phyloP scores from a whole-genome alignment of 2,797 vertebrate species.

The Emys orbicularis region DNA sequence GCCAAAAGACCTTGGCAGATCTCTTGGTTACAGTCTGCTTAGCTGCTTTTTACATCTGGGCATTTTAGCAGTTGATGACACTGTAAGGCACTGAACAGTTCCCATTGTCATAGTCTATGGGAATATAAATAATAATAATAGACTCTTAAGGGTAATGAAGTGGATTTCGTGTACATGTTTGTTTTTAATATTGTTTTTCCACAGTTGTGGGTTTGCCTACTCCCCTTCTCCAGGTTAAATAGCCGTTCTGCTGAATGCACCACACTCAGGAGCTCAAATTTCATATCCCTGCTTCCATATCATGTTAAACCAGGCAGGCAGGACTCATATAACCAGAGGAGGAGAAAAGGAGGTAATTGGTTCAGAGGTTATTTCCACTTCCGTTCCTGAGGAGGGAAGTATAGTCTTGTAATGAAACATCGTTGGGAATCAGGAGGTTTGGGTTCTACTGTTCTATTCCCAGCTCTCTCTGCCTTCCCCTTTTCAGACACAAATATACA shows the following conservation, averaged over 20 bases:
- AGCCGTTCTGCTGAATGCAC: background rate
- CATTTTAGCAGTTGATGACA: constrained; percentile 10
- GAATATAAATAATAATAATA: background rate
- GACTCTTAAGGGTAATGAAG: background rate
- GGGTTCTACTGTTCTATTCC: background rate
- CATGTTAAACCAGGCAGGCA: background rate
- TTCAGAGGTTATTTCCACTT: background rate
- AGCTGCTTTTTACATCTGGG: background rate
- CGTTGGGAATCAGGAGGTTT: background rate
- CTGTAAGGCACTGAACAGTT: background rate
- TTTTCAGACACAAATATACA: background rate
- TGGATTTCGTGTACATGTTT: background rate
- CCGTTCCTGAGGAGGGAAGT: background rate
- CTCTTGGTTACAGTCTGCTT: background rate
- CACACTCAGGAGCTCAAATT: background rate
- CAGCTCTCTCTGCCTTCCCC: background rate
- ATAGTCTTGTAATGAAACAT: background rate
- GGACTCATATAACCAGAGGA: background rate
- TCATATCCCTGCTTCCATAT: background rate
- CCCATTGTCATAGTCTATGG: background rate
- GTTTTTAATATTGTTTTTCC: background rate
- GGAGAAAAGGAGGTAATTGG: background rate
- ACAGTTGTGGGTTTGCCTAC: background rate
- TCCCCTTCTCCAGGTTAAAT: background rate
- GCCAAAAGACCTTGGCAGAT: background rate